Base-by-base conservation (phyloP, 1,140 invertebrate species). In the Hylaeus volcanicus region DNA sequence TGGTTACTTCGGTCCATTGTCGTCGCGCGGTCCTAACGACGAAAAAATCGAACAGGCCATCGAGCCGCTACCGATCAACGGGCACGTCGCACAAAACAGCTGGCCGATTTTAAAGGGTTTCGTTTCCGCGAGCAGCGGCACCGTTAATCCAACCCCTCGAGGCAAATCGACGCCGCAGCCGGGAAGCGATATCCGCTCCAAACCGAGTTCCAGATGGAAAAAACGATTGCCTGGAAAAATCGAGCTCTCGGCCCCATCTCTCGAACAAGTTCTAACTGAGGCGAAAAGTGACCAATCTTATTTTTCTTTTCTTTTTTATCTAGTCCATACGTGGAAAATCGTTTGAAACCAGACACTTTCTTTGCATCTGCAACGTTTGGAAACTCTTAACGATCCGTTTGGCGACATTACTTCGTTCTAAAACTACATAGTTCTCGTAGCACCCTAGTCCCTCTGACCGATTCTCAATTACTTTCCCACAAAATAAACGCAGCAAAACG, bases 191-290 rank as follows among this genome's bases (percentile, higher is more conserved):
- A 72, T 78, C 76, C 12, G 6, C 15, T 3, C 6, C n/a, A 60
- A n/a, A 60, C 58, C 58, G 15, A n/a, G 15, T 6, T 45, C 15
- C 12, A 9, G 45, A 51, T 39, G 43, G 61, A 11, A 63, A 37
- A 68, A 37, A 48, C 66, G 66, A 71, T 78, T 5, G 56, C 15
- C n/a, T n/a, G 66, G 43, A 63, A 78, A 63, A 71, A 71, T 78
- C 75, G 75, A 43, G 68, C 45, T 5, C 53, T 11, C 58, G 37
- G 5, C 11, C 8, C 4, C 37, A 26, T 51, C 51, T 51, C 51
- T 9, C 51, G 51, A 9, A 11, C n/a, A 5, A 5, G 2, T 5
- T 48, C 45, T 5, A 26, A 26, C 26, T 26, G 26, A 26, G 26
- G 26, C 26, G 26, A 26, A 26, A 26, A 26, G 26, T 26, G 26